Conservation (phyloP, 2,888 invertebrate species). For the Cheilosia grossa region DNA sequence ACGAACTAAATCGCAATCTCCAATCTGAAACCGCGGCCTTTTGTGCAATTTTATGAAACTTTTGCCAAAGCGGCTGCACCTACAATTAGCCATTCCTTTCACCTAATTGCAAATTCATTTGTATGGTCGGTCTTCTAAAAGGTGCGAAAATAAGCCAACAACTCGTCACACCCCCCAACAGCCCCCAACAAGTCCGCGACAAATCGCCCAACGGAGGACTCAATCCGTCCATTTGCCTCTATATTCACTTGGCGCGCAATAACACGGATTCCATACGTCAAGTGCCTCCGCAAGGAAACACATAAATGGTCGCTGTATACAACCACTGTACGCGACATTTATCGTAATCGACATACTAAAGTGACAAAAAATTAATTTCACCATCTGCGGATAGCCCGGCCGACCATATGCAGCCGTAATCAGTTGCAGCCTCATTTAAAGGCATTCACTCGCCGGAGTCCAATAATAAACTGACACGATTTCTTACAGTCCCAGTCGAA, state of each 20-base stretch:
- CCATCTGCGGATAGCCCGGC: conserved; percentile 68
- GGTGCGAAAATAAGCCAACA: conserved; percentile 40
- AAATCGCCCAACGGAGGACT: conserved; percentile 54
- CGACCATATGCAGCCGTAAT: conserved; percentile 62
- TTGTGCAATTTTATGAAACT: too few relatives aligned
- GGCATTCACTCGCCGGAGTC: conserved; percentile 45
- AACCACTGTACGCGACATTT: conserved; percentile 33
- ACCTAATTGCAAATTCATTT: conserved; percentile 51
- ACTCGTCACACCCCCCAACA: conserved; percentile 14
- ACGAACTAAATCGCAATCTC: too few relatives aligned
- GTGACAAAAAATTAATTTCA: conserved; percentile 83
- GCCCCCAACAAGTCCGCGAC: conserved; percentile 34
- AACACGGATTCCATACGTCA: conserved; percentile 49
- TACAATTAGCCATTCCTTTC: conserved; percentile 67
- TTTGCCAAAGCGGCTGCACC: not conserved
- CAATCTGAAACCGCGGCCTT: too few relatives aligned
- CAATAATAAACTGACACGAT: conserved; percentile 29
- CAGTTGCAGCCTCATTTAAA: conserved; percentile 69
- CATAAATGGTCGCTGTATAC: conserved; percentile 10
- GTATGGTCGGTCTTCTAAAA: conserved; percentile 34
- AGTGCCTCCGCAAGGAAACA: not conserved
- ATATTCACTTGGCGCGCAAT: conserved; percentile 34
- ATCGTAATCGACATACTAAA: conserved; percentile 77
- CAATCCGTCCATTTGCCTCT: conserved; percentile 33
- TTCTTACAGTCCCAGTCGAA: not conserved